Evolutionary conservation across 2,888 invertebrate species (phyloP).

Genomic region (Acleris laterana): DNA sequence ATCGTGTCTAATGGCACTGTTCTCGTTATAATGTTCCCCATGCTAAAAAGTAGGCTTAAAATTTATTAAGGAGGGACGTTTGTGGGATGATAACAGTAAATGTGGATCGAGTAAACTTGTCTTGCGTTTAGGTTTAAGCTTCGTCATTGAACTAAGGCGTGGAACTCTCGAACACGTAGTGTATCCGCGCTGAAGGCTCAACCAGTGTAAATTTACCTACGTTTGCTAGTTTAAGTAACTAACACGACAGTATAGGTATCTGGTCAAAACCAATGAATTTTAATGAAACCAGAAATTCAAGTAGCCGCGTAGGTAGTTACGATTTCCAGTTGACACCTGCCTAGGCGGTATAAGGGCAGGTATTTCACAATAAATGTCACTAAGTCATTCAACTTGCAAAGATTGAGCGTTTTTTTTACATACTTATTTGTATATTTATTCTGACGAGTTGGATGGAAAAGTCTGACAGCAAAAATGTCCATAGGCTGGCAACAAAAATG

Average conservation of each 20-base stretch:
- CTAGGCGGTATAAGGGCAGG: neutral
- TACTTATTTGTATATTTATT: neutral
- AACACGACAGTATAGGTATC: neutral
- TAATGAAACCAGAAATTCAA: slow-evolving; percentile 1
- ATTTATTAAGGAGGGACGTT: too few species aligned
- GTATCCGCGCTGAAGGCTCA: neutral
- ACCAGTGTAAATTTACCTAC: neutral
- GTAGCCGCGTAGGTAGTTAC: neutral
- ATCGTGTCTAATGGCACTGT: too few species aligned
- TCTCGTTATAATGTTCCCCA: too few species aligned
- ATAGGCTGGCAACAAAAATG: too few species aligned
- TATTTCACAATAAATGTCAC: slow-evolving; percentile 6
- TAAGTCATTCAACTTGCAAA: neutral
- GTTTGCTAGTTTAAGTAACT: neutral
- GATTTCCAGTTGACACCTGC: neutral
- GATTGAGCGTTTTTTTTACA: neutral
- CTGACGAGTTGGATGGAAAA: too few species aligned
- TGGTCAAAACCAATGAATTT: neutral
- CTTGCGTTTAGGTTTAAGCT: too few species aligned
- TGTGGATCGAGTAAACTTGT: too few species aligned
- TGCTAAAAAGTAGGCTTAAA: too few species aligned
- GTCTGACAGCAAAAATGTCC: too few species aligned
- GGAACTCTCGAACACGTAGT: too few species aligned
- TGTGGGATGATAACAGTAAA: too few species aligned
- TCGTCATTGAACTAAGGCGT: too few species aligned